Evolutionary conservation across 2,888 invertebrate genomes (phyloP).

Genomic region (Thymelicus lineola): DNA sequence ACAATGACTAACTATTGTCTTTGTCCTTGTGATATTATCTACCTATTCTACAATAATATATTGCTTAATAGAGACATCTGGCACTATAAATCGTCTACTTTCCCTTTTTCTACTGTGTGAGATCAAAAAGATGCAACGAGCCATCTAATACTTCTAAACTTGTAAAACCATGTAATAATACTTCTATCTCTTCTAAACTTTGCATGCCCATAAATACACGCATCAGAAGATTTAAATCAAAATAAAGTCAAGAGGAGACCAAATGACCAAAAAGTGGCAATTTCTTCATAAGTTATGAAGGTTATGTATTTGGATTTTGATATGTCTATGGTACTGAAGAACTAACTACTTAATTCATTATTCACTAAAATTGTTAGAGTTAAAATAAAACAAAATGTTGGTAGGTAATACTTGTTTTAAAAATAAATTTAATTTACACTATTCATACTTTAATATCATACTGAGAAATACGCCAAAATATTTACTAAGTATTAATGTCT

Average conservation of each 20-base stretch:
- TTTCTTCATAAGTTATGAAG: not conserved
- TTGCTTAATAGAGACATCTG: too few relatives aligned
- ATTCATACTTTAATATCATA: not conserved
- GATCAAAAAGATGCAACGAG: too few relatives aligned
- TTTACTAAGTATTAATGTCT: not conserved
- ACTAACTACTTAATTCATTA: not conserved
- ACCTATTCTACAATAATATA: too few relatives aligned
- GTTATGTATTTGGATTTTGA: not conserved
- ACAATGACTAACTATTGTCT: too few relatives aligned
- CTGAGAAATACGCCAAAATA: not conserved
- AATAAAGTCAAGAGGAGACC: not conserved
- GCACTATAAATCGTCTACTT: too few relatives aligned
- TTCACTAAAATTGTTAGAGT: not conserved
- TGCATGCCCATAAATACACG: not conserved
- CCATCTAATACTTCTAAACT: too few relatives aligned
- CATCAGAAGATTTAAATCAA: not conserved
- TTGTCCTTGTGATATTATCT: too few relatives aligned
- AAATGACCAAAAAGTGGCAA: not conserved
- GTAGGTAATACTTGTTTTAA: not conserved
- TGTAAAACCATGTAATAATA: too few relatives aligned
- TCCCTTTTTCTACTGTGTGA: too few relatives aligned
- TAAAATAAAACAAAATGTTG: not conserved
- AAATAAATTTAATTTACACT: not conserved
- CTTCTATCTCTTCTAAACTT: not conserved
- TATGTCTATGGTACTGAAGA: not conserved